Evolutionary conservation across 2,113 vertebrate species (phyloP).

Genomic region (Takifugu flavidus): DNA sequence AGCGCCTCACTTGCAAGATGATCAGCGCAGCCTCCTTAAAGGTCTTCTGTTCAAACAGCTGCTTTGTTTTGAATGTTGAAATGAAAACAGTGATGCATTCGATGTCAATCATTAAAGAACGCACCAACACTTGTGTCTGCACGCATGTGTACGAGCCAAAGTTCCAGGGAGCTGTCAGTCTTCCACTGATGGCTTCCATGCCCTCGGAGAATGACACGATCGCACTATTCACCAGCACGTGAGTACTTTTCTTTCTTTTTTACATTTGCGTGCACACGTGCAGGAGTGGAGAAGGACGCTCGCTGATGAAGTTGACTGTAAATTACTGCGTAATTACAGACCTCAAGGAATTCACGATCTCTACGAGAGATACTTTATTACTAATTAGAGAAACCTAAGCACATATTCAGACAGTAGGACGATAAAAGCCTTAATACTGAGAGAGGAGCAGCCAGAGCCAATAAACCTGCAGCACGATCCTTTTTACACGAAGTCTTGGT

Average conservation of each 20-base stretch:
- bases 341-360: conserved; percentile 9
- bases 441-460: no score
- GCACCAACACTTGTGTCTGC: neutral
- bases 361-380: neutral
- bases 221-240: conserved; percentile 8
- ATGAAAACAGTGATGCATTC: neutral
- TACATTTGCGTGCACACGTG: conserved; percentile 15
- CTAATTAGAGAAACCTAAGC: no score
- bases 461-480: no score
- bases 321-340: conserved; percentile 8
- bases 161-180: conserved; percentile 26
- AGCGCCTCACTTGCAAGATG: neutral
- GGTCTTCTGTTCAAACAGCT: neutral
- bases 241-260: neutral
- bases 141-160: neutral
- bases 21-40: neutral
- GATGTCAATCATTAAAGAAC: conserved; percentile 6
- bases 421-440: no score
- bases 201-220: conserved; percentile 2
- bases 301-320: conserved; percentile 9
- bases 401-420: no score
- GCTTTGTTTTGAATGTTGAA: neutral
- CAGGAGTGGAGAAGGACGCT: neutral
- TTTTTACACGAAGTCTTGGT: no score
- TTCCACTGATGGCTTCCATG: conserved; percentile 27